These are phyloP conservation scores for Chelonoidis abingdonii DNA, from an alignment of 2,113 vertebrate genomes.

Conservation along the genomic window DNA sequence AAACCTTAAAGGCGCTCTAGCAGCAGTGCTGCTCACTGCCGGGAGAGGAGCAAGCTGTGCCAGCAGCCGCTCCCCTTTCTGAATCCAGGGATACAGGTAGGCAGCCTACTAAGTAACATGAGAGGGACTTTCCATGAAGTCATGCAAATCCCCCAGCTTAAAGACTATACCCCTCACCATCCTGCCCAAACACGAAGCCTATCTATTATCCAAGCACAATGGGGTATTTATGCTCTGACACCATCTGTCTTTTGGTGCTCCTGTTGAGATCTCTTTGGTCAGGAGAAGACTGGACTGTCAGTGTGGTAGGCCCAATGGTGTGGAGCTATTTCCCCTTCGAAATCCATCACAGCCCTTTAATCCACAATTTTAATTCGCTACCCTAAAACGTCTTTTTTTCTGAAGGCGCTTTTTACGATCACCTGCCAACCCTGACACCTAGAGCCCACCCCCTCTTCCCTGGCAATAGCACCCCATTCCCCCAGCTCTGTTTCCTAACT, in stretches of 20 bases:
- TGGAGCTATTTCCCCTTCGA: not conserved
- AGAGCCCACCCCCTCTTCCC: not conserved
- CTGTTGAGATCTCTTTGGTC: not conserved
- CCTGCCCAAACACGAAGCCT: not conserved
- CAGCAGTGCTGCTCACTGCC: not conserved
- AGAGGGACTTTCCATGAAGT: not conserved
- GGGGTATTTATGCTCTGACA: not conserved
- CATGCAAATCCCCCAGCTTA: not conserved
- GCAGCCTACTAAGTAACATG: not conserved
- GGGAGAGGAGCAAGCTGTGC: not conserved
- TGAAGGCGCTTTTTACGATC: not conserved
- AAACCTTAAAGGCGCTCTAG: not conserved
- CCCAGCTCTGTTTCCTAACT: not conserved
- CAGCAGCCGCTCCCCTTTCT: not conserved
- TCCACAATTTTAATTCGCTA: not conserved
- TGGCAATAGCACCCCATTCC: not conserved
- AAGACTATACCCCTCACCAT: accelerated
- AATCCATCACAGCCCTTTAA: not conserved
- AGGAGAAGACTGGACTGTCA: not conserved
- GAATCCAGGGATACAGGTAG: accelerated
- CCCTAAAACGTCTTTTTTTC: not conserved
- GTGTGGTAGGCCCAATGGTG: not conserved
- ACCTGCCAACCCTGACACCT: not conserved
- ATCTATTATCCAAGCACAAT: not conserved
- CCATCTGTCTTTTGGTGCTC: not conserved